phyloP scores from a whole-genome alignment of 2,888 invertebrate species.

The Habrosyne pyritoides region DNA sequence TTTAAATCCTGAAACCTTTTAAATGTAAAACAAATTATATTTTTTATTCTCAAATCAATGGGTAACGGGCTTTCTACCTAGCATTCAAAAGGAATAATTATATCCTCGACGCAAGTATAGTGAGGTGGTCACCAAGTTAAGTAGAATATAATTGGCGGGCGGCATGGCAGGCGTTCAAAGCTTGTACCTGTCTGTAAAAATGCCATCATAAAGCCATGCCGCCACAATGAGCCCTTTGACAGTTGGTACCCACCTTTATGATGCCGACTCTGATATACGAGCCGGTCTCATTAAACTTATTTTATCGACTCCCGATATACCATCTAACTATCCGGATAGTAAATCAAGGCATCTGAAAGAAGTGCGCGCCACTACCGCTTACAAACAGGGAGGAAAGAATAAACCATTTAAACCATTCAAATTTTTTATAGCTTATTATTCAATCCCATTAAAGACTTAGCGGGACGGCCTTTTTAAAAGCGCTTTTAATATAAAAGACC shows the following conservation, averaged over 20 bases:
- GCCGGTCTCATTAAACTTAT: constrained; percentile 76
- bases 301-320: constrained; percentile 76
- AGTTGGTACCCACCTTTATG: constrained; percentile 79
- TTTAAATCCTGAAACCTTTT: no score
- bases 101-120: constrained; percentile 39
- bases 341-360: constrained; percentile 69
- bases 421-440: constrained; percentile 79
- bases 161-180: constrained; percentile 75
- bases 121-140: constrained; percentile 62
- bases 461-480: constrained; percentile 72
- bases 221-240: constrained; percentile 81
- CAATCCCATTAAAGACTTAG: constrained; percentile 76
- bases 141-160: constrained; percentile 82
- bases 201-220: constrained; percentile 79
- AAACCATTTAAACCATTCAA: constrained; percentile 76
- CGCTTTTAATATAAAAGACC: constrained; percentile 71
- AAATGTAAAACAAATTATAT: constrained; percentile 13
- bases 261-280: constrained; percentile 79
- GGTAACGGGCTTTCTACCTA: constrained; percentile 9
- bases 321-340: constrained; percentile 68
- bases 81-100: constrained; percentile 36
- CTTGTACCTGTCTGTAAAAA: constrained; percentile 81
- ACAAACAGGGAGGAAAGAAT: constrained; percentile 66
- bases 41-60: constrained; percentile 11
- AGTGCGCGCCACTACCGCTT: constrained; percentile 58